Conservation (phyloP, 2,797 vertebrate species). For the Anguilla obscura region DNA sequence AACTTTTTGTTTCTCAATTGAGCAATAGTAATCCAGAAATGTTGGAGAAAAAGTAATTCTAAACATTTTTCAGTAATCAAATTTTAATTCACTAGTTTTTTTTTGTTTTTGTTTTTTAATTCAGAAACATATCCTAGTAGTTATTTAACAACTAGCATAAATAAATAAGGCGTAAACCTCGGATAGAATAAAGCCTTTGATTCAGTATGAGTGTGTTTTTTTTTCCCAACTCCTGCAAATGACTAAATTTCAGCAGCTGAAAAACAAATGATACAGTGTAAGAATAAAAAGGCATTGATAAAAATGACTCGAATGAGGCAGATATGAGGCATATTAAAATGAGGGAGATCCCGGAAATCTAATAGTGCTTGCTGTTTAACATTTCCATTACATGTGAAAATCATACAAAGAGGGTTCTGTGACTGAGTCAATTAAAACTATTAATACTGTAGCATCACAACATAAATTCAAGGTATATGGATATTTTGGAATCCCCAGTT, state of each 20-base stretch:
- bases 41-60: background rate
- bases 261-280: slow-evolving; percentile 9
- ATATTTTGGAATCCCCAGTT: slow-evolving; percentile 27
- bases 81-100: background rate
- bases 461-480: slow-evolving; percentile 25
- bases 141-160: background rate
- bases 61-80: background rate
- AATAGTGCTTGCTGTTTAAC: too few species aligned
- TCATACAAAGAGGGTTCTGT: too few species aligned
- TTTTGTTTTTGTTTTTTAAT: too few species aligned
- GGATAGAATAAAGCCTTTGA: background rate
- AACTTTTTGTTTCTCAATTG: background rate
- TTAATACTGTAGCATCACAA: slow-evolving; percentile 22
- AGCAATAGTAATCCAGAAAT: background rate
- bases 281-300: slow-evolving; percentile 52
- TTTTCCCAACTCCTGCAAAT: background rate
- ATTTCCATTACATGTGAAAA: too few species aligned
- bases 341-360: too few species aligned
- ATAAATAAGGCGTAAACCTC: background rate
- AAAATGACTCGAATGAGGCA: too few species aligned
- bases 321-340: too few species aligned
- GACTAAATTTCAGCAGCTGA: background rate
- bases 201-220: background rate
- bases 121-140: too few species aligned
- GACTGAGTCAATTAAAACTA: too few species aligned